A percentile compares a stretch with the other conserved stretches of the same genome.
These are phyloP conservation scores for Lithobates pipiens DNA, from an alignment of 2,797 vertebrate genomes.

Conservation along the genomic window DNA sequence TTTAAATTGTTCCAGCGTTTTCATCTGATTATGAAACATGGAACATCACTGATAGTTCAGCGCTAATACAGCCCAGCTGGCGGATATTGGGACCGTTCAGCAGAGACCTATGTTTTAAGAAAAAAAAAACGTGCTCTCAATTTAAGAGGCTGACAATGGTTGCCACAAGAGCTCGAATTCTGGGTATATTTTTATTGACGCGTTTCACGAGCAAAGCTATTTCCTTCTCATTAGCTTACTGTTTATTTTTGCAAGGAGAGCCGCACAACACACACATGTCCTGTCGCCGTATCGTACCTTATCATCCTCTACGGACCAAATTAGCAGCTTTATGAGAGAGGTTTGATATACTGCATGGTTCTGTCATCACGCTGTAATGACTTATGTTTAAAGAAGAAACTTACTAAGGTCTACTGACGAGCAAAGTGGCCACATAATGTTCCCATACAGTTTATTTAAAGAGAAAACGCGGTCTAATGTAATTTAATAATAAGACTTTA, in stretches of 20 bases:
- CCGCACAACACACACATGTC: neutral
- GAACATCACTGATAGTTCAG: conserved; percentile 3
- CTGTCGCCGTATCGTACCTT: neutral
- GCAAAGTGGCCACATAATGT: neutral
- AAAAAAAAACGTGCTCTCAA: neutral
- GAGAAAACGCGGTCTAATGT: too few relatives aligned
- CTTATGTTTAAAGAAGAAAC: neutral
- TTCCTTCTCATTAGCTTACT: conserved; percentile 5
- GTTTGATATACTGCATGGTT: neutral
- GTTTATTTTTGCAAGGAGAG: neutral
- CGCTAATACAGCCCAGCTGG: conserved; percentile 36
- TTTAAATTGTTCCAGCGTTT: conserved; percentile 15
- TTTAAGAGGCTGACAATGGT: neutral
- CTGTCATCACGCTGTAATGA: neutral
- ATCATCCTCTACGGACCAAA: conserved; percentile 45
- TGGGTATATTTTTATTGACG: conserved; percentile 5
- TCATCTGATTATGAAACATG: conserved; percentile 20
- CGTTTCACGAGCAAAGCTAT: conserved; percentile 9
- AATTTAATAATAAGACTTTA: too few relatives aligned
- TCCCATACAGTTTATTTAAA: neutral
- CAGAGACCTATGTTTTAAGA: neutral
- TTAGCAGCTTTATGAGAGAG: conserved; percentile 41
- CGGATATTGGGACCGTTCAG: conserved; percentile 12
- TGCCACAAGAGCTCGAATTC: neutral
- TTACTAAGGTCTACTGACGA: neutral